Percentiles rank a stretch among this genome's conserved stretches.
Evolutionary conservation across 2,113 vertebrate species (phyloP).

Genomic region (Xenopus borealis): DNA sequence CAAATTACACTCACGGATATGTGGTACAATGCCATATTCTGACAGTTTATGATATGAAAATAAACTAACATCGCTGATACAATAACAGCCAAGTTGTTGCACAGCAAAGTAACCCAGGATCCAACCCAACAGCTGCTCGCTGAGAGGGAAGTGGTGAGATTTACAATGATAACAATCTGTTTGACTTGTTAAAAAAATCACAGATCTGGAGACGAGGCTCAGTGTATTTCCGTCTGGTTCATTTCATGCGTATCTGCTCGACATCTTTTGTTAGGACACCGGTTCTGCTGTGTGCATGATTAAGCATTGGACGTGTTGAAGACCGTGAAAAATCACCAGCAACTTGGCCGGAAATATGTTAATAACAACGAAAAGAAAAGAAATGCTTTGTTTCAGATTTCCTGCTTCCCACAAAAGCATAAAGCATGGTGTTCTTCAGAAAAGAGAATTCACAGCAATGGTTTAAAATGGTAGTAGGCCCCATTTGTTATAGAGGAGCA

Average conservation of each 20-base stretch:
- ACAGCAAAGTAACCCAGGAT: background rate
- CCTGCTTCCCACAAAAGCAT: constrained; percentile 4
- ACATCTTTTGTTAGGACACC: constrained; percentile 2
- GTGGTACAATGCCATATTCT: background rate
- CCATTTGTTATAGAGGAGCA: too few species aligned
- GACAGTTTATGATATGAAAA: background rate
- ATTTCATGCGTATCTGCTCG: constrained; percentile 1
- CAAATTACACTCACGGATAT: background rate
- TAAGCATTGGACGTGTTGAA: background rate
- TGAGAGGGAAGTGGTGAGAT: background rate
- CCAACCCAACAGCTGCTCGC: background rate
- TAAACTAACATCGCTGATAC: constrained; percentile 2
- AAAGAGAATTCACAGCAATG: too few species aligned
- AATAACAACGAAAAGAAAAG: background rate
- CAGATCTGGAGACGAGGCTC: constrained; percentile 2
- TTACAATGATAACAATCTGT: constrained; percentile 15
- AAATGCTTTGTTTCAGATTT: background rate
- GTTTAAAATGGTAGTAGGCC: too few species aligned
- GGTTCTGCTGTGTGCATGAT: background rate
- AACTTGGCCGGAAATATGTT: constrained; percentile 15
- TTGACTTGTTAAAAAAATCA: constrained; percentile 6
- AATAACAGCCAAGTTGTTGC: constrained; percentile 2
- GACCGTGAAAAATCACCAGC: background rate
- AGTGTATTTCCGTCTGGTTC: constrained; percentile 11
- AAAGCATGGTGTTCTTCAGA: too few species aligned